phyloP scores from a whole-genome alignment of 2,888 invertebrate genomes.

The Dolomedes plantarius region DNA sequence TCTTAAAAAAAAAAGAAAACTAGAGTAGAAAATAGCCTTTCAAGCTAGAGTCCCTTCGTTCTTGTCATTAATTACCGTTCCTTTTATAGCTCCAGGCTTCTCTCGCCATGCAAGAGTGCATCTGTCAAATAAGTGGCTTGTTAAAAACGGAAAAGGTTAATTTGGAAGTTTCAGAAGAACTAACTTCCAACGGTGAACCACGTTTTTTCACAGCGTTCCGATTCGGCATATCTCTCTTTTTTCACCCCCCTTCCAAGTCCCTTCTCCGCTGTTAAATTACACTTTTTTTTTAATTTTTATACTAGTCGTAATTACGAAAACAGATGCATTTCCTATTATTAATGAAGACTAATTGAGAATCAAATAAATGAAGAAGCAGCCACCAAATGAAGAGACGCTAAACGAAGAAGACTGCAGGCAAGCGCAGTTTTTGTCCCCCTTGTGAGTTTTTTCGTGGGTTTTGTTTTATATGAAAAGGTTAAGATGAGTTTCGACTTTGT shows the following conservation, averaged over 20 bases:
- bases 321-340: constrained; percentile 71
- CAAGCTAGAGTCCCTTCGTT: constrained; percentile 45
- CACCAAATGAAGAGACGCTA: constrained; percentile 42
- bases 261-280: constrained; percentile 36
- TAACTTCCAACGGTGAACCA: constrained; percentile 37
- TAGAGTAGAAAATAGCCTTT: constrained; percentile 63
- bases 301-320: constrained; percentile 68
- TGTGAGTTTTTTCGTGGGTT: constrained; percentile 11
- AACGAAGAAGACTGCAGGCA: constrained; percentile 32
- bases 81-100: constrained; percentile 53
- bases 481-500: constrained; percentile 50
- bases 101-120: constrained; percentile 42
- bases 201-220: constrained; percentile 35
- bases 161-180: constrained; percentile 64
- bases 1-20: constrained; percentile 32
- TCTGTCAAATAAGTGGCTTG: constrained; percentile 69
- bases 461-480: constrained; percentile 37
- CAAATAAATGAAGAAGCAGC: constrained; percentile 69
- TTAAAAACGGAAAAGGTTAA: constrained; percentile 71
- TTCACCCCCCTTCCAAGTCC: constrained; percentile 3
- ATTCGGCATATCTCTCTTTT: constrained; percentile 22
- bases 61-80: constrained; percentile 67
- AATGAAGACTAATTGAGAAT: constrained; percentile 71
- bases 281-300: constrained; percentile 41
- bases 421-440: constrained; percentile 22